Percentiles rank a stretch among this genome's conserved stretches.
These are phyloP conservation scores for Pangasius mekongensis DNA, from an alignment of 2,797 vertebrate genomes.

Conservation along the genomic window DNA sequence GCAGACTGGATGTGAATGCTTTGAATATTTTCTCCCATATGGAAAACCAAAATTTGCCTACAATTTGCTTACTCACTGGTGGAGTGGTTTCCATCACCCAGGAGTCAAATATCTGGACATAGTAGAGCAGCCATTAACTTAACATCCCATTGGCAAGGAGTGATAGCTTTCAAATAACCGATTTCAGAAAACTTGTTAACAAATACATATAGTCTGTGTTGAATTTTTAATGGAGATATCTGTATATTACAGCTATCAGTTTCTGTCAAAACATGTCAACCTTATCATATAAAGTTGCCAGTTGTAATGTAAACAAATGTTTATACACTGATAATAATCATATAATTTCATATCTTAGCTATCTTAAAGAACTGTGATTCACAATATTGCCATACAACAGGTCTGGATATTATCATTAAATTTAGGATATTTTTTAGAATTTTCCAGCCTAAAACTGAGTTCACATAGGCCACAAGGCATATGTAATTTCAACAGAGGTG, in stretches of 20 bases:
- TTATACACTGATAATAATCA: not conserved
- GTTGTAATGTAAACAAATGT: not conserved
- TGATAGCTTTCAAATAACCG: not conserved
- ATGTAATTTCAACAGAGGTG: not conserved
- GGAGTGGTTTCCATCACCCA: not conserved
- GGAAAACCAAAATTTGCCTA: not conserved
- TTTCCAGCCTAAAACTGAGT: no score
- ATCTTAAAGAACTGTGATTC: not conserved
- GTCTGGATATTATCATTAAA: not conserved
- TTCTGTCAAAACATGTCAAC: not conserved
- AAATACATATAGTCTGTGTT: not conserved
- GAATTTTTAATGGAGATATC: not conserved
- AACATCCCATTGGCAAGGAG: not conserved
- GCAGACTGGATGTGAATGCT: not conserved
- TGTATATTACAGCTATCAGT: not conserved
- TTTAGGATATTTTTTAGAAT: no score
- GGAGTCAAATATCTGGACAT: not conserved
- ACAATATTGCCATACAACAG: not conserved
- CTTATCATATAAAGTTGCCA: not conserved
- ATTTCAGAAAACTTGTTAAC: not conserved
- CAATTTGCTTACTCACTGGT: not conserved
- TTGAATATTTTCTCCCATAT: not conserved
- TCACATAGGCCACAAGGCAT: not conserved
- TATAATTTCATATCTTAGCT: not conserved
- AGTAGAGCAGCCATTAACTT: not conserved